These are phyloP conservation scores for Agriopis marginaria DNA, from an alignment of 2,888 invertebrate genomes.

Conservation along the genomic window DNA sequence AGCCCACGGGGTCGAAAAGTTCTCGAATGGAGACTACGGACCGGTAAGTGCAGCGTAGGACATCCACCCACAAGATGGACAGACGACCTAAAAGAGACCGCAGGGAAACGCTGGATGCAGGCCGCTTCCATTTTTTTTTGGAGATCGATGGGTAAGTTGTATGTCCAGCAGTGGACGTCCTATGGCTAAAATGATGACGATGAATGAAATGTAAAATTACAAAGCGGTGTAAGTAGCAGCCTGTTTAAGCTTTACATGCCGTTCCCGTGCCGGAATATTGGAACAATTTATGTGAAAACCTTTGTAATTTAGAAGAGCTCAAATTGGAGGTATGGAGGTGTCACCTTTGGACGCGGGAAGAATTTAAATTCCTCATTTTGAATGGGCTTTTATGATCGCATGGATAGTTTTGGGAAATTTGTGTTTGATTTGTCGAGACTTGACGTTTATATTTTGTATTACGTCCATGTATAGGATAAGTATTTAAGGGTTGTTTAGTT, in stretches of 20 bases:
- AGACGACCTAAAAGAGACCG: no score
- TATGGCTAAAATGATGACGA: no score
- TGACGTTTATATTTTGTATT: not conserved
- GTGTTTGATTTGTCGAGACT: constrained; percentile 1
- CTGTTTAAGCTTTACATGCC: constrained; percentile 78
- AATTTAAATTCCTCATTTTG: constrained; percentile 72
- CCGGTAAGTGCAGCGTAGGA: no score
- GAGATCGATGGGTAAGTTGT: no score
- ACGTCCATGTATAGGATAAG: no score
- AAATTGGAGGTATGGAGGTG: constrained; percentile 80
- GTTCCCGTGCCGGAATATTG: constrained; percentile 79
- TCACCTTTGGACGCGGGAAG: constrained; percentile 66
- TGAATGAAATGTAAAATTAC: constrained; percentile 3
- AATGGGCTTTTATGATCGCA: constrained; percentile 32
- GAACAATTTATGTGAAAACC: constrained; percentile 84
- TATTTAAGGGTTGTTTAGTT: no score
- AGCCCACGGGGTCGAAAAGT: no score
- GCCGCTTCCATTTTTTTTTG: no score
- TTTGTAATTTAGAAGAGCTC: constrained; percentile 83
- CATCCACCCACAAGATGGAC: no score
- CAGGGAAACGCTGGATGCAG: no score
- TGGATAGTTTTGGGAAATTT: constrained; percentile 25
- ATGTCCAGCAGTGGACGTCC: no score
- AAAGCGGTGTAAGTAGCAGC: constrained; percentile 58
- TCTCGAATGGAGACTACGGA: no score